These are phyloP conservation scores for Mystacornis crossleyi DNA, from an alignment of 2,113 vertebrate species.

Conservation along the genomic window DNA sequence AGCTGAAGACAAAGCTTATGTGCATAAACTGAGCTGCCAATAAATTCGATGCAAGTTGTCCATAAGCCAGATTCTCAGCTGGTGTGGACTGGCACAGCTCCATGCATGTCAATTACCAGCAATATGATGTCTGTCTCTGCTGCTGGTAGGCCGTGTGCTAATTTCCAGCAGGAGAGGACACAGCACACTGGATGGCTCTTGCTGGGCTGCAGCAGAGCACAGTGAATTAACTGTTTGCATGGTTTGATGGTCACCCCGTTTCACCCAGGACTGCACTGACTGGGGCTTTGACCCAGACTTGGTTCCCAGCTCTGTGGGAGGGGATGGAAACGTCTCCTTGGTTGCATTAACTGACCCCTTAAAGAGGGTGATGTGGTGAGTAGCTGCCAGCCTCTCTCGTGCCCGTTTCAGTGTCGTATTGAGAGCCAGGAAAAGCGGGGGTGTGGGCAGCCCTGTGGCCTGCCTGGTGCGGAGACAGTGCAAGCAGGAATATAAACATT, in stretches of 20 bases:
- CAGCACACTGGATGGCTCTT: background rate
- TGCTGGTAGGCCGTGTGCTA: background rate
- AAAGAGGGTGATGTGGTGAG: background rate
- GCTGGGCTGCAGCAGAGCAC: background rate
- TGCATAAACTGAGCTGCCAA: background rate
- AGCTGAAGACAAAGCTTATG: conserved; percentile 1
- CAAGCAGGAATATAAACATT: background rate
- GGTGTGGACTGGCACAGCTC: background rate
- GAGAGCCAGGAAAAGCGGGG: background rate
- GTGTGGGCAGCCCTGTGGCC: background rate
- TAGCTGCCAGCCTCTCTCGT: background rate
- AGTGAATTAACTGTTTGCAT: background rate
- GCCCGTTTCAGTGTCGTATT: accelerated
- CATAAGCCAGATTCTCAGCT: conserved; percentile 50
- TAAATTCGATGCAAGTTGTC: conserved; percentile 16
- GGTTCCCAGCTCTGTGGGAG: background rate
- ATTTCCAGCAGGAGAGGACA: background rate
- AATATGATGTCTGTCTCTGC: conserved; percentile 29
- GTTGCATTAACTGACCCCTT: background rate
- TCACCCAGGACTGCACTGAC: background rate
- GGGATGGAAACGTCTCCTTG: background rate
- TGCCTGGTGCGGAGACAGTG: background rate
- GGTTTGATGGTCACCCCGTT: background rate
- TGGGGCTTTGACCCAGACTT: background rate
- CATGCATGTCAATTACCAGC: conserved; percentile 6